Evolutionary conservation across 35 echinoderm and acorn worm genomes (phyloP).

Genomic region (Ophioderma brevispina): DNA sequence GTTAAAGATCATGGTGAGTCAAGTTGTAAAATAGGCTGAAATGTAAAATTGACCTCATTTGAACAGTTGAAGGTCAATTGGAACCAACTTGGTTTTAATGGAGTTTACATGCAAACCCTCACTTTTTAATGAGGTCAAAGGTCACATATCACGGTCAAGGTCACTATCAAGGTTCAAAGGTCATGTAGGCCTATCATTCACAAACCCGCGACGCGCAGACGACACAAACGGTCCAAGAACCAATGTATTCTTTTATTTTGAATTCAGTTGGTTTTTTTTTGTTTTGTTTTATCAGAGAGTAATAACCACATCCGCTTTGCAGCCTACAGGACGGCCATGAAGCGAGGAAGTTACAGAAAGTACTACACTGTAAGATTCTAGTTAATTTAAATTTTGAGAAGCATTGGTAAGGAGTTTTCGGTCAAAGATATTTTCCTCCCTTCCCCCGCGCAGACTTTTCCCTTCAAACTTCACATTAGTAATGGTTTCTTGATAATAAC

Average conservation of each 20-base stretch:
- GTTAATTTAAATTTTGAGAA: background rate
- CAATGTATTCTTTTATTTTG: background rate
- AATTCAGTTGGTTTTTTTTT: background rate
- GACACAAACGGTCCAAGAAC: background rate
- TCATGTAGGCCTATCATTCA: background rate
- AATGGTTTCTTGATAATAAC: no score
- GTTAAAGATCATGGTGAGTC: no score
- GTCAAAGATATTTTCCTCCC: background rate
- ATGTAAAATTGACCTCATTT: no score
- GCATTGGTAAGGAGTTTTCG: no score
- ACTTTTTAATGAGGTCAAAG: no score
- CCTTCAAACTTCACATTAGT: no score
- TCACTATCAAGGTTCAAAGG: no score
- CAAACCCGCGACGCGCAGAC: background rate
- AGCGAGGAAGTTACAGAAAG: constrained; percentile 80
- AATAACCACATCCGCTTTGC: constrained; percentile 75
- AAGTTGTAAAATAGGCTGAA: no score
- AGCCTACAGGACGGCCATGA: constrained; percentile 87
- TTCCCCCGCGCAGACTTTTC: no score
- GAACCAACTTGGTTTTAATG: background rate
- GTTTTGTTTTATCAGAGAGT: constrained; percentile 21
- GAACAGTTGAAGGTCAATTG: no score
- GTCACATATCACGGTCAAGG: no score
- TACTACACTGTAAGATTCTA: constrained; percentile 67
- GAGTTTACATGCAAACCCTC: background rate